A percentile compares a stretch with the other conserved stretches of the same genome.
Conservation (phyloP, 2,797 vertebrate genomes). For the Falco novaeseelandiae region DNA sequence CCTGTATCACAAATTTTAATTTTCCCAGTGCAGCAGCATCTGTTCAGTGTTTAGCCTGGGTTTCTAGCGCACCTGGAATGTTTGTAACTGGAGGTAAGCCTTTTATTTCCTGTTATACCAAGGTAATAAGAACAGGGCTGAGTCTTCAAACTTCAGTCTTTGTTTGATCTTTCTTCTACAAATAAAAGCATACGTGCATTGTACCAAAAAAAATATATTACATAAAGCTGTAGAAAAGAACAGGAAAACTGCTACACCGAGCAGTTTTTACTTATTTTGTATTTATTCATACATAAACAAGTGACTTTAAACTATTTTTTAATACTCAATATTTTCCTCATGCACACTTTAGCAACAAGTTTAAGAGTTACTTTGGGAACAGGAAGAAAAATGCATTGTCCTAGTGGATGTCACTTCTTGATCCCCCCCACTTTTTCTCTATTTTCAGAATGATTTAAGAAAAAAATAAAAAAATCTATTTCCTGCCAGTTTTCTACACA, state of each 20-base stretch:
- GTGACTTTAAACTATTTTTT: not conserved
- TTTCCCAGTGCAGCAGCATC: conserved; percentile 90
- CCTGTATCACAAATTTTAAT: conserved; percentile 89
- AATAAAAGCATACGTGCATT: not conserved
- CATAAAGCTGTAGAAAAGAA: not conserved
- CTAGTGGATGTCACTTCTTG: not conserved
- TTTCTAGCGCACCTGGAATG: conserved; percentile 95
- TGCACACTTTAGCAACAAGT: not conserved
- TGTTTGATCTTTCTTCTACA: not conserved
- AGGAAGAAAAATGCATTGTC: not conserved
- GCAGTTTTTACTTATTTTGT: not conserved
- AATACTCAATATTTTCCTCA: not conserved
- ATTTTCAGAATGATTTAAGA: not conserved
- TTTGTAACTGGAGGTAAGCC: conserved; percentile 94
- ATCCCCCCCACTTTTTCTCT: not conserved
- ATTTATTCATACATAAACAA: not conserved
- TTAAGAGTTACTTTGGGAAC: not conserved
- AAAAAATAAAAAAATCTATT: not conserved
- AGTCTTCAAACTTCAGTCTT: not conserved
- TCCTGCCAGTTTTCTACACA: not conserved
- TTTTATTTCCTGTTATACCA: not conserved
- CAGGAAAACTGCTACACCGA: not conserved
- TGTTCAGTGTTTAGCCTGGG: conserved; percentile 96
- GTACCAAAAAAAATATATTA: not conserved
- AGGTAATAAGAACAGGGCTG: not conserved